Conservation (phyloP, 1,140 invertebrate genomes). For the Drosophila virilis region DNA sequence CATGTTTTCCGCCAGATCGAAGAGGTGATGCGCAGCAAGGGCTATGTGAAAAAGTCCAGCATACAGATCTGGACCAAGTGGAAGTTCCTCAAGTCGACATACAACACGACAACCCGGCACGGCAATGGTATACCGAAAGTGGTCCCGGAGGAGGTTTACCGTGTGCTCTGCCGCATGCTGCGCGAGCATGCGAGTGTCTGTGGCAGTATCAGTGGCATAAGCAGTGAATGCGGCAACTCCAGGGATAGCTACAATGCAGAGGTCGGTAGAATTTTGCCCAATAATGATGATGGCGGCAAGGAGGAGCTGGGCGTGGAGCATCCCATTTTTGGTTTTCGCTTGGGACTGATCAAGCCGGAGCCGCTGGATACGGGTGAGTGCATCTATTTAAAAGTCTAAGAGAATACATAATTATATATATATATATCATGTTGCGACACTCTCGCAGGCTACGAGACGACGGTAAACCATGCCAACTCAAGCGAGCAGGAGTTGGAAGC, state of each 20-base stretch:
- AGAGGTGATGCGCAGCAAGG: slow-evolving; percentile 68
- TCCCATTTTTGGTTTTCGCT: slow-evolving; percentile 79
- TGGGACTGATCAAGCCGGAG: slow-evolving; percentile 71
- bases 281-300: slow-evolving; percentile 30
- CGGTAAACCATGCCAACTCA: slow-evolving; percentile 32
- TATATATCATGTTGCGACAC: background rate
- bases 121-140: slow-evolving; percentile 71
- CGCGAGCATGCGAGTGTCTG: slow-evolving; percentile 28
- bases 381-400: background rate
- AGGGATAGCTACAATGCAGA: slow-evolving; percentile 46
- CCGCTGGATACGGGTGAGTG: slow-evolving; percentile 66
- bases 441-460: slow-evolving; percentile 61
- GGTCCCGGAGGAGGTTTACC: slow-evolving; percentile 74
- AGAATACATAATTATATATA: background rate
- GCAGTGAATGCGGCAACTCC: slow-evolving; percentile 63
- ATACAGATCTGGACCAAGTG: slow-evolving; percentile 83
- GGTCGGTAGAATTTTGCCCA: background rate
- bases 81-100: slow-evolving; percentile 82
- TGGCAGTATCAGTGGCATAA: slow-evolving; percentile 28
- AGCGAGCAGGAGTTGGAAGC: slow-evolving; percentile 50
- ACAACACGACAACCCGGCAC: slow-evolving; percentile 73
- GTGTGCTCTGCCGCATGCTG: slow-evolving; percentile 68
- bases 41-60: slow-evolving; percentile 74
- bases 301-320: slow-evolving; percentile 73
- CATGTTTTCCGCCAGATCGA: slow-evolving; percentile 73